A percentile compares a stretch with the other conserved stretches of the same genome.
These are phyloP conservation scores for Phaethornis superciliosus DNA, from an alignment of 2,113 vertebrate genomes.

Conservation along the genomic window DNA sequence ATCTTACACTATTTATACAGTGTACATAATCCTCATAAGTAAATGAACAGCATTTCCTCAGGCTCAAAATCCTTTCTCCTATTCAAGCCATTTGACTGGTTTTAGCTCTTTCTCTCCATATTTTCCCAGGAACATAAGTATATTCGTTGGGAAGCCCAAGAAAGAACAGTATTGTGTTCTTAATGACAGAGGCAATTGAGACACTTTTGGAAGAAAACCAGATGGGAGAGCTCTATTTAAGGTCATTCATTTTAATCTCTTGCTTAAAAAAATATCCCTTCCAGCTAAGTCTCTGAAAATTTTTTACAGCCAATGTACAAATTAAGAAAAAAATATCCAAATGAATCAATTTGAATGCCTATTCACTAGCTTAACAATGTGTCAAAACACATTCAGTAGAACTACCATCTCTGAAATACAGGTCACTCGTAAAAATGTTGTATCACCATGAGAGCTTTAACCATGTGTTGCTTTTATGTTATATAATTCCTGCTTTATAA, in stretches of 20 bases:
- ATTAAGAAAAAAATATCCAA: slow-evolving; percentile 38
- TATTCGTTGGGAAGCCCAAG: slow-evolving; percentile 60
- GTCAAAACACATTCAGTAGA: slow-evolving; percentile 15
- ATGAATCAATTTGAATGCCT: not conserved
- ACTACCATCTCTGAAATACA: slow-evolving; percentile 9
- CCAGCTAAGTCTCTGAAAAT: slow-evolving; percentile 47
- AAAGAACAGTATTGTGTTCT: slow-evolving; percentile 60
- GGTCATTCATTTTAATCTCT: slow-evolving; percentile 65
- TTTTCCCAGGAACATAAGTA: slow-evolving; percentile 67
- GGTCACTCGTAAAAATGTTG: not conserved
- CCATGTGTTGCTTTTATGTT: slow-evolving; percentile 30
- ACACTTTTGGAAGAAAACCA: slow-evolving; percentile 62
- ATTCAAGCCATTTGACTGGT: slow-evolving; percentile 37
- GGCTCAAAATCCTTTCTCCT: slow-evolving; percentile 46
- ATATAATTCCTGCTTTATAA: slow-evolving; percentile 48
- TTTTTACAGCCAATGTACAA: slow-evolving; percentile 47
- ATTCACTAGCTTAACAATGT: not conserved
- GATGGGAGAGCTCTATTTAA: slow-evolving; percentile 56
- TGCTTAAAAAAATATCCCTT: slow-evolving; percentile 53
- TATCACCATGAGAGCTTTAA: slow-evolving; percentile 38
- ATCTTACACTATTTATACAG: slow-evolving; percentile 30
- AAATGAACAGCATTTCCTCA: slow-evolving; percentile 48
- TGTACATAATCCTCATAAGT: slow-evolving; percentile 28
- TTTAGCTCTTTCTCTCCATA: slow-evolving; percentile 60
- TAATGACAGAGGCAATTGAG: slow-evolving; percentile 64